Evolutionary conservation across 37 sponge, comb jelly and placozoan genomes (phyloP), one percentile per base, ranked within the genome.

Genomic region (Theonella swinhoei): DNA sequence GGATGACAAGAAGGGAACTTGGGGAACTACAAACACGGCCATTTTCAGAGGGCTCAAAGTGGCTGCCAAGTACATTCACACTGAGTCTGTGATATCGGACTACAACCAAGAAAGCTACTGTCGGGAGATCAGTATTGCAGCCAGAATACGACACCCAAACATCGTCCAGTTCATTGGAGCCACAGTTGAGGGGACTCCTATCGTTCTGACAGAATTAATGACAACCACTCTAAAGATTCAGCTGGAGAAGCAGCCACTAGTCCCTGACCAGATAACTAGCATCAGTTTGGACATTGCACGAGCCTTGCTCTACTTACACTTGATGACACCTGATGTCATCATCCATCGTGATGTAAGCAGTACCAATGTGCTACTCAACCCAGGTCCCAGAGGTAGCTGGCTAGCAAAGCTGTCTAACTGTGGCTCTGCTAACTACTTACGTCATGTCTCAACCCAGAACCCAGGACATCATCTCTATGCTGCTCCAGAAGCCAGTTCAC

Each of bases 321-420:
- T 42, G 2, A 64, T 76, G n/a, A 34, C 35, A 14, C 91, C 91
- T 5, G 39, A 64, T 2, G 83, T 86, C 22, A 85, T 90, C 64
- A 80, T 90, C 39, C 91, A 90, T 69, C 77, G 91, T 22, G 91
- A 90, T 37, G 63, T 90, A 78, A 90, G 91, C 72, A 85, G 86
- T 72, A 77, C 82, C 54, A 90, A 90, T 70, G 83, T 90, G 1
- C 77, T 90, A 0, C 81, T 90, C 47, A 32, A 80, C 22, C 81
- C 81, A 28, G 5, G 26, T 1, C 42, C 70, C 7, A 23, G 2
- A 1, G 64, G 39, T 31, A 17, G 69, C 24, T 84, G 90, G 91
- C 24, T 54, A 0, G 91, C 91, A 11, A 90, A 90, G 43, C 38
- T 90, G 7, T 85, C 85, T 47, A 86, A 90, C 54, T 90, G 71